Conservation (phyloP, 2,888 invertebrate genomes). For the Adineta ricciae region DNA sequence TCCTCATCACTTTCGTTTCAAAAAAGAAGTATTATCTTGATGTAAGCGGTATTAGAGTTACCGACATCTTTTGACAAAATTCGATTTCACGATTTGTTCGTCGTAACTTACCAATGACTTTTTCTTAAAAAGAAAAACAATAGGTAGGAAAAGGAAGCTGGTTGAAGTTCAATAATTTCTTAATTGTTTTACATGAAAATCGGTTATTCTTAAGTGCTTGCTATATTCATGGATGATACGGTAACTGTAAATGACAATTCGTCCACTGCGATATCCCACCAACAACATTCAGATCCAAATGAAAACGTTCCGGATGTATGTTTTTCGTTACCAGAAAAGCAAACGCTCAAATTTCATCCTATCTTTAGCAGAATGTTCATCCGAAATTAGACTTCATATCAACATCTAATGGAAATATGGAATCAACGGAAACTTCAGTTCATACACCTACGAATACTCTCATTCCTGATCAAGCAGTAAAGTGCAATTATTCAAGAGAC, state of each 20-base stretch:
- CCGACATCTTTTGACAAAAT: background rate
- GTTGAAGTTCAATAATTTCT: background rate
- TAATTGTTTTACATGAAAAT: background rate
- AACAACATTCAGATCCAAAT: background rate
- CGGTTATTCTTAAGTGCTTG: background rate
- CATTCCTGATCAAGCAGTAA: background rate
- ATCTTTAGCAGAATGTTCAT: background rate
- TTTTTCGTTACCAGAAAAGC: too few species aligned
- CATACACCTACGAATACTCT: background rate
- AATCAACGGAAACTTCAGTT: background rate
- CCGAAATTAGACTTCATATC: background rate
- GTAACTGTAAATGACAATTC: background rate
- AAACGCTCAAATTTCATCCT: background rate
- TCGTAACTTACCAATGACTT: background rate
- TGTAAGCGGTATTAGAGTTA: background rate
- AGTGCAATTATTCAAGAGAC: background rate
- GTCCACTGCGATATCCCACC: background rate
- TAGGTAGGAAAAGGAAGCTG: background rate
- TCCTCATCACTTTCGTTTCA: too few species aligned
- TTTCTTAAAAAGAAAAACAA: background rate
- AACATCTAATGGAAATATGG: background rate
- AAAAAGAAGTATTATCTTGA: too few species aligned
- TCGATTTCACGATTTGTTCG: background rate
- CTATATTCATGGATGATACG: background rate
- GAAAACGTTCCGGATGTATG: background rate